Percentiles rank a stretch among this genome's conserved stretches.
Evolutionary conservation across 2,888 invertebrate genomes (phyloP).

Genomic region (Allophyes oxyacanthae): DNA sequence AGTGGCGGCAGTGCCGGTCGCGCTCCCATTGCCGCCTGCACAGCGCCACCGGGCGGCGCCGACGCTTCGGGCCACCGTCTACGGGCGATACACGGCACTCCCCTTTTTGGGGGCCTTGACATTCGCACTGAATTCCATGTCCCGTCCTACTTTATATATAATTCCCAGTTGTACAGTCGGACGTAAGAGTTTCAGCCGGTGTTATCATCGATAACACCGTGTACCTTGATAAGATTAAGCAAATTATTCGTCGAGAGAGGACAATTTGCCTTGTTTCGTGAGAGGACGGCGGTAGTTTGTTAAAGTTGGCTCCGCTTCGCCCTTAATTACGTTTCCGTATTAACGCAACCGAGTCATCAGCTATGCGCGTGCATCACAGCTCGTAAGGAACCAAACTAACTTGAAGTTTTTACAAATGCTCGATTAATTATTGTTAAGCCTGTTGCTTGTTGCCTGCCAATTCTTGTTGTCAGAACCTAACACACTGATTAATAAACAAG

Average conservation of each 20-base stretch:
- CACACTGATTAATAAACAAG: too few relatives aligned
- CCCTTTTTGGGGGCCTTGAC: conserved; percentile 48
- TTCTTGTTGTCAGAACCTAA: too few relatives aligned
- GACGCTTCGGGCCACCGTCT: background rate
- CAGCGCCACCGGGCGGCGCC: conserved; percentile 14
- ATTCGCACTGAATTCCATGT: conserved; percentile 37
- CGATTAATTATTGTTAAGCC: conserved; percentile 8
- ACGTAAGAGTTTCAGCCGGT: conserved; percentile 7
- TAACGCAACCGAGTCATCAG: conserved; percentile 59
- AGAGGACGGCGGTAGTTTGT: background rate
- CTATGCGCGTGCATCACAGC: conserved; percentile 17
- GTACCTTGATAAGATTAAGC: conserved; percentile 47
- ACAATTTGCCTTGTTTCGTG: conserved; percentile 1
- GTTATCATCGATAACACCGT: conserved; percentile 44
- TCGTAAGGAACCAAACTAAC: conserved; percentile 26
- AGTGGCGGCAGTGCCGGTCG: conserved; percentile 64
- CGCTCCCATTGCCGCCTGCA: conserved; percentile 65
- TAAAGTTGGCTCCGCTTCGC: conserved; percentile 54
- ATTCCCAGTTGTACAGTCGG: conserved; percentile 11
- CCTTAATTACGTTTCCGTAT: conserved; percentile 79
- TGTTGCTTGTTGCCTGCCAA: too few relatives aligned
- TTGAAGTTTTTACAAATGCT: conserved; percentile 17
- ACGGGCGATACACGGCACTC: conserved; percentile 26
- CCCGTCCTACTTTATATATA: conserved; percentile 19
- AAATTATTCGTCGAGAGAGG: conserved; percentile 1